Base-by-base conservation (phyloP, 1,140 invertebrate genomes). In the Parasteatoda tepidariorum region DNA sequence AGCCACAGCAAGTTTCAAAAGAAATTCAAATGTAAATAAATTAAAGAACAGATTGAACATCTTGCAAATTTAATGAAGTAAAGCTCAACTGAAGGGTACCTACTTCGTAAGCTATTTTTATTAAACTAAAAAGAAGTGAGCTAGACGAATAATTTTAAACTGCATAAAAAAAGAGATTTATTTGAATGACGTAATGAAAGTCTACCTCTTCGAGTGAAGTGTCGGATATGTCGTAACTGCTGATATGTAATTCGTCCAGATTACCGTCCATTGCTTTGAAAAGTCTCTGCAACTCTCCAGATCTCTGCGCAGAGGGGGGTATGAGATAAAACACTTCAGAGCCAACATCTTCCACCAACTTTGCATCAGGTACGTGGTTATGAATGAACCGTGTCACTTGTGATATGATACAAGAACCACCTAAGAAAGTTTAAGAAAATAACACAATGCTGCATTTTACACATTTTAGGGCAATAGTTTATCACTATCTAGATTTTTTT, bases 191-290 rank as follows among this genome's bases (percentile, higher is more conserved):
- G 90, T 61, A 3, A 26, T 26, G 6, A 68, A 66, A 41, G 6
- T 2, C 28, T 64, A 84, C 89, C 84, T 90, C 92, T 88, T 93
- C 92, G 13, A 93, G 85, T 24, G 91, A 91, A 3, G 92, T 92
- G 73, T 92, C 92, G 13, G 91, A 92, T 24, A 93, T 89, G 33
- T 92, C 92, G 87, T 92, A 93, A 71, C 90, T 91, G 4, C 88
- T 88, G 13, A 92, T 87, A 9, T 88, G 88, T 3, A 92, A 84
- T n/a, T 88, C 86, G 0, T 86, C 62, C 73, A 91, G 84, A 34
- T 88, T 87, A 7, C 73, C 83, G 84, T 93, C 92, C 24, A 93
- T 85, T 30, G 88, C 87, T 26, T 86, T 83, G 85, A 93, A 92
- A 24, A 92, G 87, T 5, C 74, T 55, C 73, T 88, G 88, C 82